A percentile compares a stretch with the other conserved stretches of the same genome.
Evolutionary conservation across 2,888 invertebrate species (phyloP).

Genomic region (Chouioia cunea): DNA sequence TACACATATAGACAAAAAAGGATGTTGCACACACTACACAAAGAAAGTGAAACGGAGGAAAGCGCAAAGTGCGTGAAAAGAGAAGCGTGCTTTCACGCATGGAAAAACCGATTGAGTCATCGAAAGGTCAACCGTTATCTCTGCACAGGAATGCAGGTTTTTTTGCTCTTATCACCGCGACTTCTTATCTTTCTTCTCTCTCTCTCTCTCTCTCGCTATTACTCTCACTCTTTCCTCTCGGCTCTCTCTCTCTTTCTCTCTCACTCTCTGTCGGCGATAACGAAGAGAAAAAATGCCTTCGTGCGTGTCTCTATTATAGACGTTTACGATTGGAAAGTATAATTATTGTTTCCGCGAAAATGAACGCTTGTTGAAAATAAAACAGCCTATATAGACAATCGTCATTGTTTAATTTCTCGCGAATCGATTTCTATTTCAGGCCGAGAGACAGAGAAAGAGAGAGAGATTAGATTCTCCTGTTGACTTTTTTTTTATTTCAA

Average conservation of each 20-base stretch:
- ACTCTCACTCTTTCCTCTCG: conserved; percentile 47
- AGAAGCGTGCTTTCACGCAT: conserved; percentile 41
- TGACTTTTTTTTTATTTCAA: too few species aligned
- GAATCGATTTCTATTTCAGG: too few species aligned
- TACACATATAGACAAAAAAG: too few species aligned
- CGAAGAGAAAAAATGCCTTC: too few species aligned
- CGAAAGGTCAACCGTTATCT: conserved; percentile 57
- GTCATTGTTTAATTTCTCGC: too few species aligned
- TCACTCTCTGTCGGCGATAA: conserved; percentile 1
- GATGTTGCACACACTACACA: background rate
- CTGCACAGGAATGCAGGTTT: conserved; percentile 34
- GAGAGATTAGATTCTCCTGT: too few species aligned
- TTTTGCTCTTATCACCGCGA: conserved; percentile 8
- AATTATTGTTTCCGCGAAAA: too few species aligned
- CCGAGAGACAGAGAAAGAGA: too few species aligned
- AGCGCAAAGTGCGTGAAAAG: conserved; percentile 4
- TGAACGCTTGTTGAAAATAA: too few species aligned
- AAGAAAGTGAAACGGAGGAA: conserved; percentile 33
- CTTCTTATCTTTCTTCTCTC: conserved; percentile 1
- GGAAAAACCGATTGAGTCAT: conserved; percentile 53
- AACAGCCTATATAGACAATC: too few species aligned
- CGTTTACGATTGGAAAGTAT: too few species aligned
- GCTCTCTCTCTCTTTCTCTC: conserved; percentile 26
- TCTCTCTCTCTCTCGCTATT: conserved; percentile 31
- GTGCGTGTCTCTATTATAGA: too few species aligned